Evolutionary conservation across 2,888 invertebrate species (phyloP), one percentile per base, ranked within the genome.

Genomic region (Drosophila meridionalis): DNA sequence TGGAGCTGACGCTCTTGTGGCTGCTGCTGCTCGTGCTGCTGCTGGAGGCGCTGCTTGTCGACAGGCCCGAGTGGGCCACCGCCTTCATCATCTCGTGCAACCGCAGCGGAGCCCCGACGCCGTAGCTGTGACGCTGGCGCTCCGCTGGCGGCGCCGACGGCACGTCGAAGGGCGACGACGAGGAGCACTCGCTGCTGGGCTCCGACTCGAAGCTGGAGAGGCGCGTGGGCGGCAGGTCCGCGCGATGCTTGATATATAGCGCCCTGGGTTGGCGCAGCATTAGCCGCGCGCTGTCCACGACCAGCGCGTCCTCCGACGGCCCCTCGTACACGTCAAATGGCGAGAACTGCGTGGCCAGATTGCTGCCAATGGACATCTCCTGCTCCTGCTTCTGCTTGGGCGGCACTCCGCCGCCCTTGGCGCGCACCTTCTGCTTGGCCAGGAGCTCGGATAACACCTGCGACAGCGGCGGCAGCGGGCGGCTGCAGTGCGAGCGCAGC

Each of bases 221-320:
- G 0, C 48, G 52, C 0, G 64, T 69, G 30, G 32, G 34, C 6
- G 72, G 78, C 48, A 89, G 38, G 45, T 78, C 73, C 1, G 6
- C 3, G 1, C 70, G 77, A 0, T 52, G 42, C 1, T 45, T 50
- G 1, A 82, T 76, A 8, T 62, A 32, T 38, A 84, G 20, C 0
- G 85, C 55, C 2, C 60, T 69, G 1, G 75, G 71, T n/a, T 72
- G 69, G 1, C 48, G 53, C 26, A 87, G 63, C 52, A 82, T 40
- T 0, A 38, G 45, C 0, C 69, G 72, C 0, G 88, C 88, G n/a
- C 60, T 53, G 3, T 73, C 65, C 26, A 48, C 73, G 3, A 75
- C 68, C 0, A 86, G 72, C 0, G 90, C 80, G 53, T 86, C 85
- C 62, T 86, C 85, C 7, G 85, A 86, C 0, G 90, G 88, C 0